Percentiles rank a stretch among this genome's conserved stretches.
Evolutionary conservation across 2,888 invertebrate species (phyloP).

Genomic region (Capitulum mitella): DNA sequence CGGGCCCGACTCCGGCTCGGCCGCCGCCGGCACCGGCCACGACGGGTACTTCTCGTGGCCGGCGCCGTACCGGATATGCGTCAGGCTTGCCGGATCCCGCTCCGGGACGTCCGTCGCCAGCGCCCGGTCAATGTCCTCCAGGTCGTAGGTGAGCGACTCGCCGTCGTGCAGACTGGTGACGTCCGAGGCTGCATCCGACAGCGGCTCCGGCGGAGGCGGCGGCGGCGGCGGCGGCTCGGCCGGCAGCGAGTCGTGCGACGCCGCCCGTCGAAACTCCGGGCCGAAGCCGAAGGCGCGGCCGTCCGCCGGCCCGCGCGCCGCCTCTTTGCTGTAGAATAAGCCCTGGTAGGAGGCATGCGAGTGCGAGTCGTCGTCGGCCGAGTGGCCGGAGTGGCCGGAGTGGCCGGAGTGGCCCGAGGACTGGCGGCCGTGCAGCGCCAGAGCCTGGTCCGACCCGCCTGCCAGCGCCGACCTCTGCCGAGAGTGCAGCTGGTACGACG

Average conservation of each 20-base stretch:
- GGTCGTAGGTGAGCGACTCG: constrained; percentile 23
- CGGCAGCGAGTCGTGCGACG: neutral
- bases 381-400: neutral
- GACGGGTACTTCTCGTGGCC: constrained; percentile 68
- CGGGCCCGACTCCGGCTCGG: constrained; percentile 37
- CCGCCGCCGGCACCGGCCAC: constrained; percentile 60
- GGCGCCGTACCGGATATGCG: constrained; percentile 58
- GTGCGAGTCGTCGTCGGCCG: neutral
- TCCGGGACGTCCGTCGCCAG: constrained; percentile 41
- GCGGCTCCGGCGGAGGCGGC: constrained; percentile 28
- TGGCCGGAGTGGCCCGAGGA: neutral
- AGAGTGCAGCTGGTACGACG: constrained; percentile 37
- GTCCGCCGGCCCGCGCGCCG: neutral
- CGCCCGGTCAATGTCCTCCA: constrained; percentile 21
- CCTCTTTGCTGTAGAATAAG: neutral
- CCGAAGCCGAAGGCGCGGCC: neutral
- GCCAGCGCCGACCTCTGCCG: constrained; percentile 34
- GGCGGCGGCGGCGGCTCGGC: neutral
- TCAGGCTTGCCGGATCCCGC: constrained; percentile 59
- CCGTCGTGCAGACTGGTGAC: constrained; percentile 27
- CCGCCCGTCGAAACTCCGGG: neutral
- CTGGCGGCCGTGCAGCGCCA: constrained; percentile 19
- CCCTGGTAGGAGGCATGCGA: constrained; percentile 16
- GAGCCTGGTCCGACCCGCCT: constrained; percentile 10
- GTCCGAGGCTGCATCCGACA: constrained; percentile 45